Percentiles rank a stretch among this genome's conserved stretches.
Evolutionary conservation across 2,797 vertebrate species (phyloP).

Genomic region (Etheostoma perlongum): DNA sequence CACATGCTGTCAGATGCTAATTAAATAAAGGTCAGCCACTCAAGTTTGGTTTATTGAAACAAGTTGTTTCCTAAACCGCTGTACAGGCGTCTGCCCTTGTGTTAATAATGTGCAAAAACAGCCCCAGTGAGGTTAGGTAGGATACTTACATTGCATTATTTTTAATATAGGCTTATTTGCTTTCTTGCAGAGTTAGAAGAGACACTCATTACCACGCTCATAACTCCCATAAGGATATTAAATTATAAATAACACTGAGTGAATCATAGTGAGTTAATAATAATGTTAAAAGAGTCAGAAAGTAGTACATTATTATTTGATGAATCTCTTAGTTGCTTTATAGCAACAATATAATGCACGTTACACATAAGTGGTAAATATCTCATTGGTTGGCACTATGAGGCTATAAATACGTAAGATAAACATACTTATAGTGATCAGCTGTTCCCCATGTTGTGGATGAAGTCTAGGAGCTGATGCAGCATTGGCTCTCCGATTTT

Average conservation of each 20-base stretch:
- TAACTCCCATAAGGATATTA: not conserved
- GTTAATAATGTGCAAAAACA: not conserved
- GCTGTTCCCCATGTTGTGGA: constrained; percentile 43
- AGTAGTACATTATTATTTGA: constrained; percentile 9
- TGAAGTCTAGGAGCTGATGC: constrained; percentile 67
- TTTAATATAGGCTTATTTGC: not conserved
- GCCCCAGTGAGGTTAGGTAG: not conserved
- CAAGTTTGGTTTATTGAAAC: constrained; percentile 72
- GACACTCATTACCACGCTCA: not conserved
- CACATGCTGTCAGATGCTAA: constrained; percentile 72
- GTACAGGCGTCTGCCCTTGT: constrained; percentile 27
- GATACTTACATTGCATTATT: not conserved
- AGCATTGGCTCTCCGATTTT: constrained; percentile 66
- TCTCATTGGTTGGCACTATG: constrained; percentile 34
- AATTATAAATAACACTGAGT: constrained; percentile 12
- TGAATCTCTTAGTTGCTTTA: constrained; percentile 6
- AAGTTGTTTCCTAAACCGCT: constrained; percentile 58
- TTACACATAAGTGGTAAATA: constrained; percentile 15
- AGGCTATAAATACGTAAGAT: constrained; percentile 61
- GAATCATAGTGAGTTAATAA: constrained; percentile 24
- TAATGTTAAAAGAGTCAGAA: not conserved
- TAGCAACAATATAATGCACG: not conserved
- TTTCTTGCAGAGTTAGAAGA: not conserved
- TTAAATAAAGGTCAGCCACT: constrained; percentile 80
- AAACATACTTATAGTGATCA: constrained; percentile 69